These are phyloP conservation scores for Nyctalus aviator DNA, from an alignment of 2,797 vertebrate genomes.

Conservation along the genomic window DNA sequence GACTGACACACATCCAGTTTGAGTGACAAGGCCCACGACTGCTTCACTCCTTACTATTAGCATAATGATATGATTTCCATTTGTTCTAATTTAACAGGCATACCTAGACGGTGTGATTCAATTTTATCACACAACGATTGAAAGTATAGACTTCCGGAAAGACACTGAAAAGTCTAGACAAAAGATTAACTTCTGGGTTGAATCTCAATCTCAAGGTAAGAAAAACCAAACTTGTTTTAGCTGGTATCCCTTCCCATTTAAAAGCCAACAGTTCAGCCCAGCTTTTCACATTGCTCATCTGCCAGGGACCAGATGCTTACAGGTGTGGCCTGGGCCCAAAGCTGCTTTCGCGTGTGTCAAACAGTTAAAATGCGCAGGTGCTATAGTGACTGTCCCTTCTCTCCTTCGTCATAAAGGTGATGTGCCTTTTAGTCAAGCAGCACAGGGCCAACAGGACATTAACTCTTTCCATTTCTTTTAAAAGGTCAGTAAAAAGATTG, in stretches of 20 bases:
- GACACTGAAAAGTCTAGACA: slow-evolving; percentile 84
- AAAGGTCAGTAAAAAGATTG: not conserved
- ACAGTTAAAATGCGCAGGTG: not conserved
- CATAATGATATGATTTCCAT: not conserved
- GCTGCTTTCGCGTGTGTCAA: not conserved
- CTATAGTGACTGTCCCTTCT: not conserved
- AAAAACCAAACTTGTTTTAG: not conserved
- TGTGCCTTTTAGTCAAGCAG: not conserved
- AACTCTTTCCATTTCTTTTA: not conserved
- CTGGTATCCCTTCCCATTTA: not conserved
- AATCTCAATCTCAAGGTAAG: slow-evolving; percentile 88
- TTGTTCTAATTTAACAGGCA: slow-evolving; percentile 79
- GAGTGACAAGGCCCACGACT: not conserved
- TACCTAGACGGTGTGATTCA: slow-evolving; percentile 79
- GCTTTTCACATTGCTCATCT: not conserved
- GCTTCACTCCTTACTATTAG: not conserved
- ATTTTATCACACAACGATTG: slow-evolving; percentile 83
- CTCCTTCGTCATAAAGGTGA: not conserved
- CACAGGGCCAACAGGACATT: not conserved
- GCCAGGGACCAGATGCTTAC: not conserved
- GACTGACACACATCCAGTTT: accelerated
- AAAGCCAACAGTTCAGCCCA: not conserved
- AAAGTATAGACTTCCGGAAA: slow-evolving; percentile 85
- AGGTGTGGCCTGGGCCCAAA: too few relatives aligned
- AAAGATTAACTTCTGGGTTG: slow-evolving; percentile 88